These are phyloP conservation scores for rabbit (Oryctolagus cuniculus) DNA, from an alignment of 2,113 vertebrate genomes.

Conservation along the genomic window DNA sequence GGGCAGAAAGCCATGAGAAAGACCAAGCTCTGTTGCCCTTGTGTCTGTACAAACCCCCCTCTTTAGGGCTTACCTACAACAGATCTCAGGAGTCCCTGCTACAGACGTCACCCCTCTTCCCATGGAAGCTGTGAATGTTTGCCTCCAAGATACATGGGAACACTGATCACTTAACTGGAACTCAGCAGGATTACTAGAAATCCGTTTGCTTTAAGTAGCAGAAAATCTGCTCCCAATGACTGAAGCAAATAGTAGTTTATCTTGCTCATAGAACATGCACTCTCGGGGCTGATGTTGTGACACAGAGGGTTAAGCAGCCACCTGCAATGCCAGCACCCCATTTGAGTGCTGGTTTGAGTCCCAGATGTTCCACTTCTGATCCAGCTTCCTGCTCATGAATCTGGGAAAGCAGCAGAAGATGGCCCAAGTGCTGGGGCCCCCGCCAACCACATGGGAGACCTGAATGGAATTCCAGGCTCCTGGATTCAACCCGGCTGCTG, in stretches of 20 bases:
- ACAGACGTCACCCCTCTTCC: not conserved
- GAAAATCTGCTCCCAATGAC: conserved; percentile 5
- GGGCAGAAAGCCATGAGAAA: conserved; percentile 30
- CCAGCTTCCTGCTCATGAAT: too few species aligned
- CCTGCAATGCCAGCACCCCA: too few species aligned
- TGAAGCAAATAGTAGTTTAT: conserved; percentile 17
- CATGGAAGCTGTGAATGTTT: not conserved
- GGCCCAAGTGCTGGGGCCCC: too few species aligned
- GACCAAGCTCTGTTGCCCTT: not conserved
- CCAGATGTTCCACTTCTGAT: too few species aligned
- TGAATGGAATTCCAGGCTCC: too few species aligned
- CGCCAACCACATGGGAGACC: too few species aligned
- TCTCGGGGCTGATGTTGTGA: not conserved
- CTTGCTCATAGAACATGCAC: conserved; percentile 18
- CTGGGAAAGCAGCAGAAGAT: too few species aligned
- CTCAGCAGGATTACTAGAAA: conserved; percentile 18
- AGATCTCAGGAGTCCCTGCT: not conserved
- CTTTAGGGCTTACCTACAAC: conserved; percentile 1
- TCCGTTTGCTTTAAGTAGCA: conserved; percentile 43
- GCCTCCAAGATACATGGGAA: not conserved
- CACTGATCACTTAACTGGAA: conserved; percentile 38
- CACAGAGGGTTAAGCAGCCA: too few species aligned
- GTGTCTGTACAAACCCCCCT: not conserved
- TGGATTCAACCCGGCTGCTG: too few species aligned
- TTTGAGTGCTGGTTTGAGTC: too few species aligned